A percentile compares a stretch with the other conserved stretches of the same genome.
Evolutionary conservation across 2,797 vertebrate genomes (phyloP).

Genomic region (Enteromius paludinosus): DNA sequence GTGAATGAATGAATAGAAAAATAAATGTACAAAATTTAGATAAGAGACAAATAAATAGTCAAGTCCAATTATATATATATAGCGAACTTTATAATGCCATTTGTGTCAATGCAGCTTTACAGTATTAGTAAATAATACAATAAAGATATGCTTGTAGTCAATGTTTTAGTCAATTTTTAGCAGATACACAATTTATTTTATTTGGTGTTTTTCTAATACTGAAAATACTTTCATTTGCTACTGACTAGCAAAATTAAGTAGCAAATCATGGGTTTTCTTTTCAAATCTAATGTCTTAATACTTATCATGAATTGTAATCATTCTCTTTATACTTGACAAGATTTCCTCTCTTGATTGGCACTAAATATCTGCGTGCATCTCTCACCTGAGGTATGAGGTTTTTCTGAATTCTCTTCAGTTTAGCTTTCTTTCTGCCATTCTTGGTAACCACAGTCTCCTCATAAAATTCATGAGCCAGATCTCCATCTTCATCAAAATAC

Average conservation of each 20-base stretch:
- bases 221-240: no score
- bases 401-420: slow-evolving; percentile 96
- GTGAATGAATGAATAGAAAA: not conserved
- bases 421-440: slow-evolving; percentile 93
- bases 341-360: not conserved
- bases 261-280: not conserved
- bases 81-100: no score
- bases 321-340: not conserved
- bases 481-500: slow-evolving; percentile 96
- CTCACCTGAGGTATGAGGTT: slow-evolving; percentile 97
- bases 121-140: not conserved
- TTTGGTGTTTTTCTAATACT: not conserved
- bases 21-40: not conserved
- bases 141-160: not conserved
- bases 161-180: not conserved
- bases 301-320: not conserved
- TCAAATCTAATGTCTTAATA: not conserved
- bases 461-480: slow-evolving; percentile 98
- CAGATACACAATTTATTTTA: not conserved
- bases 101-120: no score
- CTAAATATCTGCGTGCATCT: not conserved
- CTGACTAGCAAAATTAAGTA: not conserved
- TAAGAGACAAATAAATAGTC: not conserved
- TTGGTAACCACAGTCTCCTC: slow-evolving; percentile 96
- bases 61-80: no score